Conservation (phyloP, 2,888 invertebrate species). For the Entomobrya proxima region DNA sequence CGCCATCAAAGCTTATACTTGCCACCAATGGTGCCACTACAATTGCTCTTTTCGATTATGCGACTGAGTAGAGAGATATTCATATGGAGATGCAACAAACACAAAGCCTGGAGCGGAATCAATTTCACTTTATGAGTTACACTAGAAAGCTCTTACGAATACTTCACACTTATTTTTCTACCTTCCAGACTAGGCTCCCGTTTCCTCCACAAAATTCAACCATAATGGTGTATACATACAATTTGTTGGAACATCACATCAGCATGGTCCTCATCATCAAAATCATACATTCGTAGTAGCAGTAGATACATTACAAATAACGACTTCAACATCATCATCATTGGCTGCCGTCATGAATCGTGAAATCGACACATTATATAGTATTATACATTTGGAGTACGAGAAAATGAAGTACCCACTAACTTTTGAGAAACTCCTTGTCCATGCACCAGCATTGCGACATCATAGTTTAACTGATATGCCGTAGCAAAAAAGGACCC, state of each 20-base stretch:
- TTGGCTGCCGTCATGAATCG: neutral
- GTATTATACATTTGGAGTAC: neutral
- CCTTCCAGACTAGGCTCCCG: neutral
- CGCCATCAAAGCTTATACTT: neutral
- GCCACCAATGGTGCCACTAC: neutral
- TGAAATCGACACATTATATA: neutral
- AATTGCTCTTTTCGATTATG: constrained; percentile 19
- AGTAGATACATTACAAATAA: neutral
- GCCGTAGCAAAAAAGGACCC: neutral
- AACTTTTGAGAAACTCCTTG: neutral
- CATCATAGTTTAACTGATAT: neutral
- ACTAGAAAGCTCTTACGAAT: constrained; percentile 65
- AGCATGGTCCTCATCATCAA: constrained; percentile 25
- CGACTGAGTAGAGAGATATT: neutral
- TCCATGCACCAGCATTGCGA: neutral
- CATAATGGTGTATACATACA: neutral
- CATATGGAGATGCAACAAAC: constrained; percentile 57
- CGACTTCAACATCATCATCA: neutral
- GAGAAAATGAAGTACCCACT: neutral
- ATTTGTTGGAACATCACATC: constrained; percentile 44
- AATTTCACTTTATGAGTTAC: constrained; percentile 68
- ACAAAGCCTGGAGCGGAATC: constrained; percentile 63
- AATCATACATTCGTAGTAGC: neutral
- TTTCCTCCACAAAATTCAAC: neutral
- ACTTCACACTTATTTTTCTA: constrained; percentile 34